These are phyloP conservation scores for Caranx ignobilis DNA, from an alignment of 2,113 vertebrate species.

Conservation along the genomic window DNA sequence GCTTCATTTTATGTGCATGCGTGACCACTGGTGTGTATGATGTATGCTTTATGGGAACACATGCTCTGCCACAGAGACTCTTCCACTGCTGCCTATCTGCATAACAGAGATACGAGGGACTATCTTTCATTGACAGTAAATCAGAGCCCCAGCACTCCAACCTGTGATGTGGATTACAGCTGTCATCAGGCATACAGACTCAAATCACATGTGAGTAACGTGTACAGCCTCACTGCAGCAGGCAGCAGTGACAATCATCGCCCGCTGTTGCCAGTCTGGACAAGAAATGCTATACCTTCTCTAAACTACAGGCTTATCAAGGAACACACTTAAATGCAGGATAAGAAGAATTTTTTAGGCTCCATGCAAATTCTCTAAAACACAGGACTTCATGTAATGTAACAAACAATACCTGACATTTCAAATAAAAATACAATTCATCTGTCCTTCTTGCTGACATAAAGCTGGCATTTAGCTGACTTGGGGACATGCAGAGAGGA, in stretches of 20 bases:
- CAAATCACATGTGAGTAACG: constrained; percentile 37
- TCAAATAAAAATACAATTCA: constrained; percentile 37
- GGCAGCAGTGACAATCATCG: constrained; percentile 44
- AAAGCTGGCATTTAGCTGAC: constrained; percentile 58
- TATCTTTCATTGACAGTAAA: constrained; percentile 45
- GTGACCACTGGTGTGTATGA: constrained; percentile 35
- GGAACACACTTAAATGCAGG: neutral
- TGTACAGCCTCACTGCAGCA: constrained; percentile 20
- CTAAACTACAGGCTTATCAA: constrained; percentile 38
- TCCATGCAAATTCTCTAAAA: neutral
- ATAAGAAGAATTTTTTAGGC: neutral
- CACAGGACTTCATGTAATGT: neutral
- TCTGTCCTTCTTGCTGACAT: constrained; percentile 54
- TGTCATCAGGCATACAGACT: constrained; percentile 26
- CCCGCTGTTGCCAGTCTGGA: constrained; percentile 27
- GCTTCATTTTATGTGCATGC: constrained; percentile 28
- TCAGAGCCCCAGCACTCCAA: constrained; percentile 25
- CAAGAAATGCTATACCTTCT: constrained; percentile 43
- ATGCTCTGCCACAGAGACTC: constrained; percentile 40
- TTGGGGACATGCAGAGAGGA: constrained; percentile 55
- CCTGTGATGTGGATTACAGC: constrained; percentile 51
- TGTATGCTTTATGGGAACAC: constrained; percentile 42
- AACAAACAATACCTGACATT: constrained; percentile 36
- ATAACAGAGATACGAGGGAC: constrained; percentile 25
- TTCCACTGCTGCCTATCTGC: constrained; percentile 34